Evolutionary conservation across 2,888 invertebrate genomes (phyloP), one percentile per base, ranked within the genome.

Genomic region (Pasiphila rectangulata): DNA sequence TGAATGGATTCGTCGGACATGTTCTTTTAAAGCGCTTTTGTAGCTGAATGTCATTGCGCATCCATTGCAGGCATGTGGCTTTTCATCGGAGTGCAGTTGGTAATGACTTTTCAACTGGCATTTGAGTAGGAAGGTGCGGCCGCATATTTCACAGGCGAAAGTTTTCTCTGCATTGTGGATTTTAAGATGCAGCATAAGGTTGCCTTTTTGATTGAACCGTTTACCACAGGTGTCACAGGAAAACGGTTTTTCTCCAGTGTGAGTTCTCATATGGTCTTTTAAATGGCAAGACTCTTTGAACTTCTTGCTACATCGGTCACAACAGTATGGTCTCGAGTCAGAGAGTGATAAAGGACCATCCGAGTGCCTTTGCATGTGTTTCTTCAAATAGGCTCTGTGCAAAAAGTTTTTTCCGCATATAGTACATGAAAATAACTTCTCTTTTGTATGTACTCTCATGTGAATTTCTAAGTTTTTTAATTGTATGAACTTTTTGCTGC

Each of bases 81-180:
- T 35, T 12, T 19, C 20, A 3, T 10, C 20, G 1, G 19, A 20
- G 15, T 42, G 42, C 6, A 35, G 12, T 15, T 27, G 35, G 16
- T 23, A 16, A 12, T 41, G 40, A 7, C 16, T 16, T 32, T 32
- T 32, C 2, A 42, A 25, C 4, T 35, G 35, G 9, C 35, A 35
- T 19, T 42, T 42, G 2, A 25, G 27, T 1, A 35, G 35, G 23
- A 41, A 46, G 1, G 40, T 24, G 15, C 30, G 36, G 2, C 41
- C 41, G 10, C 46, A 46, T 2, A 24, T 24, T 17, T 46, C 36
- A 19, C 46, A 46, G 5, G 36, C 29, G 5, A 30, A 46, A 2
- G 23, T 7, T 21, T 46, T 46, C 10, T 41, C 41, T 13, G 30
- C 46, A 5, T 9, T 30, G 24, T 46, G 46, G 2, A 36, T 46